Evolutionary conservation across 1,140 invertebrate genomes (phyloP), one percentile per base, ranked within the genome.

Genomic region (silkworm (Bombyx mori)): DNA sequence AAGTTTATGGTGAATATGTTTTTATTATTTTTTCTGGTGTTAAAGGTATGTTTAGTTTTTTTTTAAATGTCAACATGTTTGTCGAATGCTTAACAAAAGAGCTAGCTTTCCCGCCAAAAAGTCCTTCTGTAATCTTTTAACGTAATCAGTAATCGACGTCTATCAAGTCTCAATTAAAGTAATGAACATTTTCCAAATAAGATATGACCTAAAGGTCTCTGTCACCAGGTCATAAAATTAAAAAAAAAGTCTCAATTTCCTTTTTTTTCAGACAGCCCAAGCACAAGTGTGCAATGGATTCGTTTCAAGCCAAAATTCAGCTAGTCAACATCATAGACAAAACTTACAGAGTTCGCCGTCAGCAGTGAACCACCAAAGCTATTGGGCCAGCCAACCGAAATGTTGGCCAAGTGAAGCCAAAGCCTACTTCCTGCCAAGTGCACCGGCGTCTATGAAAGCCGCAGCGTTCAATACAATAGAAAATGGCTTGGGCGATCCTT

Each of bases 391-490:
- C 10, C 22, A 42, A 1, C 60, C 60, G 43, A 61, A 57, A 58
- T 61, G 60, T 46, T 54, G 49, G 5, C 52, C 60, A 0, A 52
- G 52, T 42, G 57, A 51, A 0, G 60, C 60, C 3, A 35, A 7
- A 44, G 60, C 46, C 6, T 61, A 61, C 26, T 61, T 56, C 42
- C 42, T 61, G 51, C 60, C 60, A 7, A 47, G 52, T 4, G 51
- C 60, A 4, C 60, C 60, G 1, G 8, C 45, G 7, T n/a, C 52
- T 42, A 50, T 56, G 12, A 61, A 57, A 54, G 47, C 57, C 7
- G 57, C 60, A 18, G 22, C 57, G 8, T 57, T 61, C 45, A 44
- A 60, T 35, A n/a, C 49, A 22, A 52, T 43, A 45, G 45, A 50
- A 35, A 47, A 52, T n/a, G 3, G 6, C 12, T 50, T 51, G 50